Base-by-base conservation (phyloP, 2,113 vertebrate species). In the Lycocorax pyrrhopterus region DNA sequence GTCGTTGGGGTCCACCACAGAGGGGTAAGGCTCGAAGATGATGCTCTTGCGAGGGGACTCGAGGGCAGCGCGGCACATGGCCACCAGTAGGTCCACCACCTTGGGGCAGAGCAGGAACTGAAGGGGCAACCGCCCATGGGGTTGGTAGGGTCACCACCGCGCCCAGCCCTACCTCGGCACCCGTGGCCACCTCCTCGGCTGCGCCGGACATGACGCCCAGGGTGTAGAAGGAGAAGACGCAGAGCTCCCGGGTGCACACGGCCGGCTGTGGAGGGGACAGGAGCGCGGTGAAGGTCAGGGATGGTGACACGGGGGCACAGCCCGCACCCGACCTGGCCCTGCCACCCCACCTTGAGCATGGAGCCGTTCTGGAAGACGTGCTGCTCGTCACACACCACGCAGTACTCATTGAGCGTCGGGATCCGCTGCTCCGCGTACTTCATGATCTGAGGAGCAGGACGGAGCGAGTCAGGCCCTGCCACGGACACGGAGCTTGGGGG, bases 341-440 rank as follows among this genome's bases (percentile, higher is more conserved):
- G 16, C 4, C 9, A 5, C 15, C 26, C 1, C 97, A 99, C 99
- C 99, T 99, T 99, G 69, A 99, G 98, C 99, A 99, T 99, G 93
- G 99, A 99, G 84, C 99, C 99, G 1, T 99, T 99, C 98, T 99
- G 99, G 98, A 99, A 99, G 97, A 99, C 99, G 41, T 99, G 99
- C 98, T 99, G 99, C 85, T 99, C 99, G 6, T 99, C 99, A 68
- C 99, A 99, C 75, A 99, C 99, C 97, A 99, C 99, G 3, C 99
- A 99, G 98, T 99, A 99, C 95, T 99, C 99, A 2, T 99, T 99
- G 90, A 99, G 97, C 1, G 99, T 99, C 4, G 99, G 99, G 78
- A 99, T 99, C 87, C 99, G 98, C 98, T 99, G 99, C 96, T 99
- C 99, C 3, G 99, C 99, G 32, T 99, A 99, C 96, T 99, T 99